These are phyloP conservation scores for Osmoderma eremita DNA, from an alignment of 2,888 invertebrate genomes.

Conservation along the genomic window DNA sequence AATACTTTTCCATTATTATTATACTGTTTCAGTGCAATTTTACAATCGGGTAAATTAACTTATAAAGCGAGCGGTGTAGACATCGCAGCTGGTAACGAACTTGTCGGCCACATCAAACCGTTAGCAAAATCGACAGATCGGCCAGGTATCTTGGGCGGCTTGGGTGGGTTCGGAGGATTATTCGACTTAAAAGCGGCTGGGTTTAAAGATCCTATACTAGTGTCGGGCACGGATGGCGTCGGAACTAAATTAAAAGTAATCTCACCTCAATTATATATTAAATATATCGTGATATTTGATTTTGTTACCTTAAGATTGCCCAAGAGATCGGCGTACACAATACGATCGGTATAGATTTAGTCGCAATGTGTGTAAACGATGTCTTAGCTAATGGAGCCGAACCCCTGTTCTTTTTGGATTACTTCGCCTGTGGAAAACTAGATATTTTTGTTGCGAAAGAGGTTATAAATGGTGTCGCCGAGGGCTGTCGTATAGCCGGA, in stretches of 20 bases:
- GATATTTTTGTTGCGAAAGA: conserved; percentile 79
- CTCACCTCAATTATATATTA: too few relatives aligned
- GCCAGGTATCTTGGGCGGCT: conserved; percentile 79
- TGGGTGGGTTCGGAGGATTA: conserved; percentile 94
- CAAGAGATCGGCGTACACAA: conserved; percentile 80
- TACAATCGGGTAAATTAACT: conserved; percentile 74
- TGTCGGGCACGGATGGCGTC: conserved; percentile 96
- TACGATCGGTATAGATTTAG: conserved; percentile 92
- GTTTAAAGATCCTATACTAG: conserved; percentile 82
- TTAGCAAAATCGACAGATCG: conserved; percentile 81
- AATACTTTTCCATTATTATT: conserved; percentile 33
- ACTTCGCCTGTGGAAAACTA: conserved; percentile 91
- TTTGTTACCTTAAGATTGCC: conserved; percentile 82
- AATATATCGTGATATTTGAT: not conserved
- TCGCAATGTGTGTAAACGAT: conserved; percentile 99
- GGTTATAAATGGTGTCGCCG: conserved; percentile 87
- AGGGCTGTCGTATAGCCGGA: conserved; percentile 86
- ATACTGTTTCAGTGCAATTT: conserved; percentile 63
- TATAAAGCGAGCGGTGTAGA: conserved; percentile 94
- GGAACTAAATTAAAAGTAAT: conserved; percentile 93
- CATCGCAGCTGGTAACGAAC: conserved; percentile 88
- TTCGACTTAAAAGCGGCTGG: conserved; percentile 85
- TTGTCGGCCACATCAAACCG: conserved; percentile 86
- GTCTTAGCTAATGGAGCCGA: conserved; percentile 95
- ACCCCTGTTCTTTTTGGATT: conserved; percentile 96